phyloP scores from a whole-genome alignment of 2,113 vertebrate species.

The Blennius ocellaris region DNA sequence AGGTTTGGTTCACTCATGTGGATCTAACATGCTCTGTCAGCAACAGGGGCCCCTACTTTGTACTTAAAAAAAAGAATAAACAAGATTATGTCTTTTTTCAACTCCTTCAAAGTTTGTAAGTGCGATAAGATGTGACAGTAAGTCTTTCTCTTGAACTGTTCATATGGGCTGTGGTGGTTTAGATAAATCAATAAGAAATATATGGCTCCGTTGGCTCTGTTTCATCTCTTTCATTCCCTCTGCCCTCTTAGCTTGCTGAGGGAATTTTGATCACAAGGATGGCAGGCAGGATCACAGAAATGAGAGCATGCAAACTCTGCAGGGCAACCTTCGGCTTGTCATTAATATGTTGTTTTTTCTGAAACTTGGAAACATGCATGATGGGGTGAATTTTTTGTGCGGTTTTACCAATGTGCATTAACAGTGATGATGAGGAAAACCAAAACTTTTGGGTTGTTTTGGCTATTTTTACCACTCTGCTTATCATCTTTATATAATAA shows the following conservation, averaged over 20 bases:
- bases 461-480: neutral
- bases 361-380: slow-evolving; percentile 1
- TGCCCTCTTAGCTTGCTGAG: slow-evolving; percentile 23
- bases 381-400: neutral
- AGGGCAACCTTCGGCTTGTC: slow-evolving; percentile 4
- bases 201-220: slow-evolving; percentile 14
- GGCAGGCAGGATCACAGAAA: slow-evolving; percentile 23
- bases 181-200: slow-evolving; percentile 43
- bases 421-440: neutral
- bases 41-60: slow-evolving; percentile 16
- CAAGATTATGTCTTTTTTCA: neutral
- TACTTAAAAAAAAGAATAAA: slow-evolving; percentile 16
- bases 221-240: slow-evolving; percentile 10
- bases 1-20: neutral
- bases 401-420: neutral
- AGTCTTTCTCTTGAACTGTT: slow-evolving; percentile 10
- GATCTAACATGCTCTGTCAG: slow-evolving; percentile 35
- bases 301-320: slow-evolving; percentile 8
- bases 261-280: slow-evolving; percentile 36
- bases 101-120: neutral
- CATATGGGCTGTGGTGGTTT: slow-evolving; percentile 10
- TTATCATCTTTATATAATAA: neutral
- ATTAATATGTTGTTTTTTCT: slow-evolving; percentile 31
- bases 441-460: slow-evolving; percentile 2
- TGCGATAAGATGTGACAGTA: neutral